A percentile compares a stretch with the other conserved stretches of the same genome.
These are phyloP conservation scores for Platycheirus albimanus DNA, from an alignment of 2,888 invertebrate genomes.

Conservation along the genomic window DNA sequence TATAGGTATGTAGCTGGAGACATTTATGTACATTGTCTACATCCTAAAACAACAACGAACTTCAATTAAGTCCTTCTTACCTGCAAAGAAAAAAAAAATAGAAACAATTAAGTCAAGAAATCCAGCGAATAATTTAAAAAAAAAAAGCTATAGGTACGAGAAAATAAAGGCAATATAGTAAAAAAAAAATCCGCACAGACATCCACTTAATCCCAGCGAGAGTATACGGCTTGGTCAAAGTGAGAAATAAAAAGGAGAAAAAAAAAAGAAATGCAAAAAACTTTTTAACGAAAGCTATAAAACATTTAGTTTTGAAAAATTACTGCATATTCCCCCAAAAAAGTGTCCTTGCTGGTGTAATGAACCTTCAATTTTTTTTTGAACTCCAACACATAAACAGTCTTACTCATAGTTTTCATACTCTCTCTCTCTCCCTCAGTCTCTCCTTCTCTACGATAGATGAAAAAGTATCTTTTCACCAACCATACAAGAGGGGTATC, in stretches of 20 bases:
- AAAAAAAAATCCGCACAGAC: constrained; percentile 1
- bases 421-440: not conserved
- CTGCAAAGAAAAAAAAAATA: constrained; percentile 51
- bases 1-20: not conserved
- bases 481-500: constrained; percentile 31
- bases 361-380: constrained; percentile 75
- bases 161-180: constrained; percentile 12
- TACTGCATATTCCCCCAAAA: constrained; percentile 55
- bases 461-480: constrained; percentile 34
- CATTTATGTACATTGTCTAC: constrained; percentile 10
- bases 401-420: constrained; percentile 25
- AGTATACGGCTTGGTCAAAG: constrained; percentile 12
- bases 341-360: constrained; percentile 75
- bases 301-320: constrained; percentile 59
- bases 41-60: constrained; percentile 27
- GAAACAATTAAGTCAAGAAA: constrained; percentile 27
- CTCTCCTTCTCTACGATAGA: not conserved
- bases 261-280: not conserved
- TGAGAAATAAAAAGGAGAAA: constrained; percentile 23
- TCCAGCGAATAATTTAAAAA: not conserved
- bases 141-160: constrained; percentile 6
- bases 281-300: constrained; percentile 31
- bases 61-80: constrained; percentile 55
- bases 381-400: constrained; percentile 3
- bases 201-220: constrained; percentile 32